Evolutionary conservation across 2,888 invertebrate species (phyloP).

Genomic region (Sinohyriopsis cumingii): DNA sequence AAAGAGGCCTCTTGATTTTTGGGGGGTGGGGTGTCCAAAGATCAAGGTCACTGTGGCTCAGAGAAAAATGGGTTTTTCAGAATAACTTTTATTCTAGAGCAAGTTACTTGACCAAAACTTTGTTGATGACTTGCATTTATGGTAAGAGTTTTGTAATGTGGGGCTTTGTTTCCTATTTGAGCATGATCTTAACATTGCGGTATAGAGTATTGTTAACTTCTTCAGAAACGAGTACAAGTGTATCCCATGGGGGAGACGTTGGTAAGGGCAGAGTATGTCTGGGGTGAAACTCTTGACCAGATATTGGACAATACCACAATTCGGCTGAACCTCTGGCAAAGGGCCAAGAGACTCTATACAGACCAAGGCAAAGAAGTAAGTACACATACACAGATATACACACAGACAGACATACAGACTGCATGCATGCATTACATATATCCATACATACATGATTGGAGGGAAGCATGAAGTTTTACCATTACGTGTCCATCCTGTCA

Average conservation of each 20-base stretch:
- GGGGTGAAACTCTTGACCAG: constrained; percentile 66
- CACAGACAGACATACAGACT: neutral
- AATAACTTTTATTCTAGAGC: no score
- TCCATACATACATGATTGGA: neutral
- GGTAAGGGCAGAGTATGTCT: constrained; percentile 64
- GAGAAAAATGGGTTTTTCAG: no score
- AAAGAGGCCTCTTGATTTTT: no score
- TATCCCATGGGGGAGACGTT: constrained; percentile 69
- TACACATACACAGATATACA: neutral
- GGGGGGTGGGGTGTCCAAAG: no score
- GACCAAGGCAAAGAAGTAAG: constrained; percentile 65
- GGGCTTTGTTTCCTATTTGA: neutral
- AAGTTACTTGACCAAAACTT: no score
- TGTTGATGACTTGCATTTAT: no score
- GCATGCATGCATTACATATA: neutral
- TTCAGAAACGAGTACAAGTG: constrained; percentile 68
- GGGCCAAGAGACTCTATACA: constrained; percentile 62
- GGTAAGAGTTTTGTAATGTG: no score
- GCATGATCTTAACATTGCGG: neutral
- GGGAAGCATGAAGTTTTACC: neutral
- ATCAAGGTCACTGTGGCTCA: no score
- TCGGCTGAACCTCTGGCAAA: constrained; percentile 64
- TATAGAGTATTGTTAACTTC: neutral
- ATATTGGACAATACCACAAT: constrained; percentile 63
- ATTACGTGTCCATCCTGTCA: no score